A percentile compares a stretch with the other conserved stretches of the same genome.
These are phyloP conservation scores for Girardinus metallicus DNA, from an alignment of 2,797 vertebrate species.

Conservation along the genomic window DNA sequence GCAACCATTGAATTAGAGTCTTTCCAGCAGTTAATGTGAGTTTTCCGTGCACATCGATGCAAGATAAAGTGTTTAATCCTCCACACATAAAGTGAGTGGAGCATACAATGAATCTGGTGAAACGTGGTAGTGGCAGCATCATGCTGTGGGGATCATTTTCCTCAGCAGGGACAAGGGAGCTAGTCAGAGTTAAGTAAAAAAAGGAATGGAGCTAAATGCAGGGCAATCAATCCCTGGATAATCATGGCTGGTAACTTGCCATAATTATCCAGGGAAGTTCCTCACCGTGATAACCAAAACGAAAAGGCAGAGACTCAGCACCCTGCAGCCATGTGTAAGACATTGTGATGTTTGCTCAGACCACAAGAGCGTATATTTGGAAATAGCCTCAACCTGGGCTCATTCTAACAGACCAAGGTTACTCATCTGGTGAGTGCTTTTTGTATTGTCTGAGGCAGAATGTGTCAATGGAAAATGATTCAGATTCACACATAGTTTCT, in stretches of 20 bases:
- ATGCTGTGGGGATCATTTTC: neutral
- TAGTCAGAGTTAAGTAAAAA: neutral
- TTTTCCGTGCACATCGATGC: neutral
- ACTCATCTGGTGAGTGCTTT: constrained; percentile 46
- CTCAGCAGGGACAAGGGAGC: neutral
- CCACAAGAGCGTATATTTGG: constrained; percentile 34
- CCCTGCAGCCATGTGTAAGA: constrained; percentile 17
- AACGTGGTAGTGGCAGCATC: neutral
- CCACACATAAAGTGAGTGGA: neutral
- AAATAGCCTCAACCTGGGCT: constrained; percentile 39
- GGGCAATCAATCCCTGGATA: neutral
- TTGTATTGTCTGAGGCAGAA: constrained; percentile 34
- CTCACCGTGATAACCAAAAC: constrained; percentile 7
- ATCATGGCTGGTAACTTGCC: neutral
- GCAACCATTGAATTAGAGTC: neutral
- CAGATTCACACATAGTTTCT: constrained; percentile 27
- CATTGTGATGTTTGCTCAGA: constrained; percentile 34
- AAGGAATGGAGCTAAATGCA: neutral
- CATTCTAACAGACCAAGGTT: constrained; percentile 30
- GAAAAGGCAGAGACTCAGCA: constrained; percentile 12
- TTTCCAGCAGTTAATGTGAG: neutral
- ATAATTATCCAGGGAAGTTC: neutral
- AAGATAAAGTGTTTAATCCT: neutral
- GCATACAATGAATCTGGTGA: neutral
- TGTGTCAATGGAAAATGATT: constrained; percentile 56